Evolutionary conservation across 1,140 invertebrate species (phyloP), one percentile per base, ranked within the genome.

Genomic region (Euglossa dilemma): DNA sequence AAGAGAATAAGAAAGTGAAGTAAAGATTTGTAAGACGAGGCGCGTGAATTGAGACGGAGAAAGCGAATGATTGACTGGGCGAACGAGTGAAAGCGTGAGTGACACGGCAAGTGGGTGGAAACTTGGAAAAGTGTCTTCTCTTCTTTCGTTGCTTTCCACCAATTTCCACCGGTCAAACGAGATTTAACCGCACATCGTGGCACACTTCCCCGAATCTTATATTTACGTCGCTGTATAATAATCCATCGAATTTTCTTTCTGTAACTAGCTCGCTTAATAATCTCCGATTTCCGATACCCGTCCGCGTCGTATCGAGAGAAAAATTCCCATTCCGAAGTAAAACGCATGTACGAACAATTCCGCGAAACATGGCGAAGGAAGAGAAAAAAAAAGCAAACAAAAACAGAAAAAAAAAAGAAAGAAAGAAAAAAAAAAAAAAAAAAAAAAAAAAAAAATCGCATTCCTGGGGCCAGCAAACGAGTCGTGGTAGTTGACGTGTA

Each of bases 401-500:
- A n/a, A n/a, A n/a, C n/a, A 25, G 12, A 6, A n/a, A 14, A 8
- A 1, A 20, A 28, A 20, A 36, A 16, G 23, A n/a, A 25, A 4
- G 12, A n/a, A 14, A 8, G 1, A 20, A 28, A 20, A 36, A 16
- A n/a, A n/a, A n/a, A n/a, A n/a, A n/a, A n/a, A n/a, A n/a, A n/a
- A n/a, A n/a, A n/a, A n/a, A n/a, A n/a, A n/a, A n/a, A 70, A 23
- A 9, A 28, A 52, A 28, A 20, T 71, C 7, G 56, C 11, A 20
- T 63, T 50, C 25, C 43, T 59, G 25, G 61, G 57, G 45, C 57
- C 59, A 1, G 56, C 47, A 83, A 64, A 73, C 57, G 85, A 84
- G 70, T 61, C 36, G 36, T 23, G 79, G 77, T 87, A 77, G 6
- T 50, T 23, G 6, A 61, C 28, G 23, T 11, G 80, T 69, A 86